These are phyloP conservation scores for Rhyacichthys aspro DNA, from an alignment of 2,797 vertebrate species.

Conservation along the genomic window DNA sequence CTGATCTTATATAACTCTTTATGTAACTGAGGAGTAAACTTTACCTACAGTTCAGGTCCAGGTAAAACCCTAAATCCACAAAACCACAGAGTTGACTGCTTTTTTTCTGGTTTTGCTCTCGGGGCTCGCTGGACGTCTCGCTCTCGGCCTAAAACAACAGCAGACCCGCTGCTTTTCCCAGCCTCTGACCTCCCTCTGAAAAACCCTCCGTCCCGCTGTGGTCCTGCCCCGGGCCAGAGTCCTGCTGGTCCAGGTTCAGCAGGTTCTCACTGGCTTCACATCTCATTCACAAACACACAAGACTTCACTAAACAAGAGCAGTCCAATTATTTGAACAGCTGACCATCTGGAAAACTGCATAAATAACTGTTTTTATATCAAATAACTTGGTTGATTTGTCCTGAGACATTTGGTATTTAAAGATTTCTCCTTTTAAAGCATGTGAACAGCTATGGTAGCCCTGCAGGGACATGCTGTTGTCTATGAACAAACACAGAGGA, in stretches of 20 bases:
- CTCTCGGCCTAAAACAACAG: conserved; percentile 54
- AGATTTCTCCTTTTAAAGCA: too few relatives aligned
- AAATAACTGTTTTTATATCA: neutral
- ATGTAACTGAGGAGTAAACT: too few relatives aligned
- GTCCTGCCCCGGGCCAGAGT: conserved; percentile 45
- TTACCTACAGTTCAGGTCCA: too few relatives aligned
- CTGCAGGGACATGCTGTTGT: too few relatives aligned
- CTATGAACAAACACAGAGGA: too few relatives aligned
- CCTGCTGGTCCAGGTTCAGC: conserved; percentile 57
- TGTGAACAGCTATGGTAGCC: too few relatives aligned
- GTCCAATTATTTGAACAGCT: conserved; percentile 41
- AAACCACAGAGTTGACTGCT: too few relatives aligned
- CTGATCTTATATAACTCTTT: too few relatives aligned
- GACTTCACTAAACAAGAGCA: conserved; percentile 7
- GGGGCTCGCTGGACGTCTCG: conserved; percentile 19
- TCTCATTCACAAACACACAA: conserved; percentile 39
- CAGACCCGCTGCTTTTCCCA: conserved; percentile 67
- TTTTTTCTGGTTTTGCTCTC: neutral
- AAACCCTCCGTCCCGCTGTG: conserved; percentile 43
- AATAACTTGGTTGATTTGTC: too few relatives aligned
- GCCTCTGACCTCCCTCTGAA: conserved; percentile 38
- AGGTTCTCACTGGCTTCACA: conserved; percentile 57
- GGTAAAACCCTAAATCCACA: too few relatives aligned
- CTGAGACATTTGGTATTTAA: too few relatives aligned
- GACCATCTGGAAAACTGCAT: conserved; percentile 12